Evolutionary conservation across 2,888 invertebrate genomes (phyloP).

Genomic region (Autographa gamma): DNA sequence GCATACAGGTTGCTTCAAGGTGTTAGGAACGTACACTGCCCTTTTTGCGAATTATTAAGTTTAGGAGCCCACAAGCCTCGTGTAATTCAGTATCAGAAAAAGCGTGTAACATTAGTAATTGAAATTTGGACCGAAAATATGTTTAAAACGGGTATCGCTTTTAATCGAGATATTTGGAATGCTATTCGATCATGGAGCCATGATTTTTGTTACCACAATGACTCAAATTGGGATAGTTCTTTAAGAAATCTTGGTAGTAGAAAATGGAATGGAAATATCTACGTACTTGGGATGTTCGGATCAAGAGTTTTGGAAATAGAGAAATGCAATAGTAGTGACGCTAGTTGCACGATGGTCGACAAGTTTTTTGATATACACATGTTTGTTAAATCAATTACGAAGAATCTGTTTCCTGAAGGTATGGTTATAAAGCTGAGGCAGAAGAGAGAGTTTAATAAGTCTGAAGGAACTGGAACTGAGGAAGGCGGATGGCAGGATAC

Average conservation of each 20-base stretch:
- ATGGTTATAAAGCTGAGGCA: background rate
- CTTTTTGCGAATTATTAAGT: slow-evolving; percentile 63
- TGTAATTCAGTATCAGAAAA: slow-evolving; percentile 39
- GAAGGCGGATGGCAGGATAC: slow-evolving; percentile 28
- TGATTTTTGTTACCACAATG: slow-evolving; percentile 65
- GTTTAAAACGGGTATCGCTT: slow-evolving; percentile 59
- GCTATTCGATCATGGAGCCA: slow-evolving; percentile 54
- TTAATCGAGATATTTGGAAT: slow-evolving; percentile 66
- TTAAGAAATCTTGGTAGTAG: slow-evolving; percentile 12
- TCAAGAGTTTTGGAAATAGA: slow-evolving; percentile 30
- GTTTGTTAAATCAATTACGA: slow-evolving; percentile 16
- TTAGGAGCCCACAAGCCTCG: slow-evolving; percentile 58
- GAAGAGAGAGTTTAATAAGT: background rate
- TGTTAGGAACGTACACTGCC: slow-evolving; percentile 43
- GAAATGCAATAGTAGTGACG: slow-evolving; percentile 11
- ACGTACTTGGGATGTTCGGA: slow-evolving; percentile 14
- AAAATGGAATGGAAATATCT: slow-evolving; percentile 10
- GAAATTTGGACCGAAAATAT: slow-evolving; percentile 56
- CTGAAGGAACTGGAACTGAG: too few species aligned
- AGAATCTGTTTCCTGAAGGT: slow-evolving; percentile 16
- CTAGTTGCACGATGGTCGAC: slow-evolving; percentile 1
- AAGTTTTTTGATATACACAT: slow-evolving; percentile 10
- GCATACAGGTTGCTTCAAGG: slow-evolving; percentile 52
- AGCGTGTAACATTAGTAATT: slow-evolving; percentile 38
- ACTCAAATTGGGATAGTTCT: slow-evolving; percentile 63